These are phyloP conservation scores for Poeciliopsis turneri DNA, from an alignment of 2,797 vertebrate genomes.

Conservation along the genomic window DNA sequence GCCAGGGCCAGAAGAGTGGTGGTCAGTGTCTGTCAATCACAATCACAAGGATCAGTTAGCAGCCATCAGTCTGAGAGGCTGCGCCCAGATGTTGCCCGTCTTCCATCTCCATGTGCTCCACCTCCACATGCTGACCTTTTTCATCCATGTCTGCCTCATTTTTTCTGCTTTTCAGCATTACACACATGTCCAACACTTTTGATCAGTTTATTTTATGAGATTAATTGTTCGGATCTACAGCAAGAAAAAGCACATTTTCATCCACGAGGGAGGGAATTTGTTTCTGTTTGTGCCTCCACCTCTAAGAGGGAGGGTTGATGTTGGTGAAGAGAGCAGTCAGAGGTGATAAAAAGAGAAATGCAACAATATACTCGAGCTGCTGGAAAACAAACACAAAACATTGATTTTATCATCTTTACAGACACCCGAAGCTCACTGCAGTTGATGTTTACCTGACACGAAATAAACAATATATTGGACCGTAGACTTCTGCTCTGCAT, in stretches of 20 bases:
- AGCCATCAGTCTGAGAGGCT: constrained; percentile 74
- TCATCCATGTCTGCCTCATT: constrained; percentile 36
- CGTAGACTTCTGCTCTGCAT: constrained; percentile 74
- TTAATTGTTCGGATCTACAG: constrained; percentile 24
- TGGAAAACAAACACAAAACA: constrained; percentile 78
- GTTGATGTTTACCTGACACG: constrained; percentile 79
- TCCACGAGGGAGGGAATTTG: constrained; percentile 48
- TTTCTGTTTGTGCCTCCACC: constrained; percentile 56
- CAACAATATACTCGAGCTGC: constrained; percentile 61
- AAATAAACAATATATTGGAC: constrained; percentile 77
- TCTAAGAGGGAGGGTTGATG: constrained; percentile 49
- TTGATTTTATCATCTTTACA: constrained; percentile 83
- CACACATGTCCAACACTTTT: constrained; percentile 6
- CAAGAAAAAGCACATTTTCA: constrained; percentile 30
- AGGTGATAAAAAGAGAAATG: constrained; percentile 68
- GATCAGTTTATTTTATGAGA: constrained; percentile 27
- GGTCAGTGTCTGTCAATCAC: constrained; percentile 86
- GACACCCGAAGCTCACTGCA: constrained; percentile 63
- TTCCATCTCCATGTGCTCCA: constrained; percentile 61
- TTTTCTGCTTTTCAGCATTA: constrained; percentile 28
- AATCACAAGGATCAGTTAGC: constrained; percentile 84
- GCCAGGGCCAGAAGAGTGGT: constrained; percentile 78
- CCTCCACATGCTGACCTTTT: constrained; percentile 41
- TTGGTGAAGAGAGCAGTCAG: constrained; percentile 71
- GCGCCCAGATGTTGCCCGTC: constrained; percentile 69